These are phyloP conservation scores for Saccopteryx leptura DNA, from an alignment of 2,113 vertebrate genomes.

Conservation along the genomic window DNA sequence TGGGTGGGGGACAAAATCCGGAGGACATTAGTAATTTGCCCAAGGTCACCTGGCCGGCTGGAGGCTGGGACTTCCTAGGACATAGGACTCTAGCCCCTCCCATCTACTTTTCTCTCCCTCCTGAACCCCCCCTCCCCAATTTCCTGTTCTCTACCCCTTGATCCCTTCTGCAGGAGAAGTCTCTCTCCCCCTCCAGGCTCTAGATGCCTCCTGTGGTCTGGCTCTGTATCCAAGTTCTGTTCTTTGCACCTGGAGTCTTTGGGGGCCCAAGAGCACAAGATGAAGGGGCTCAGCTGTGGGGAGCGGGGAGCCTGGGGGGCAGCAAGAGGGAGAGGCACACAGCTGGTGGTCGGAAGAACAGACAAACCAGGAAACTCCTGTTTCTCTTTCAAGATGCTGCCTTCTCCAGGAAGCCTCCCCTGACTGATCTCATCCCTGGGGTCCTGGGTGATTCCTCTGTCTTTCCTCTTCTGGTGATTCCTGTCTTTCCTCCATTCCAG, in stretches of 20 bases:
- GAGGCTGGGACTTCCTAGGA: not conserved
- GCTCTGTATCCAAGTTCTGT: not conserved
- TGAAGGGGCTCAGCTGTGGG: not conserved
- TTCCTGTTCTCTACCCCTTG: not conserved
- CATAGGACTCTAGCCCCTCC: not conserved
- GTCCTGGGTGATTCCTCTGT: not conserved
- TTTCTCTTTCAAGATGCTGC: not conserved
- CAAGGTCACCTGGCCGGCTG: not conserved
- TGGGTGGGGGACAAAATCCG: not conserved
- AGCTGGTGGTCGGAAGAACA: not conserved
- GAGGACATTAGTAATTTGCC: not conserved
- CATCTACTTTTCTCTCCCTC: not conserved
- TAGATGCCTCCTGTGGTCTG: not conserved
- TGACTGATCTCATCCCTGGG: not conserved
- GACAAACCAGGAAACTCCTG: not conserved
- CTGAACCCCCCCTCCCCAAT: not conserved
- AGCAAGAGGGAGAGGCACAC: not conserved
- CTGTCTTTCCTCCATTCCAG: not conserved
- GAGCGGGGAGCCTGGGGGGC: not conserved
- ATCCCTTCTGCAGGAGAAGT: not conserved
- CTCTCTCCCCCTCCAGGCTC: not conserved
- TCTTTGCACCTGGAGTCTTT: not conserved
- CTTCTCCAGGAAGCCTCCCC: not conserved
- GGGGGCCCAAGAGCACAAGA: fast-evolving
- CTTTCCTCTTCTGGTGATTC: not conserved